Evolutionary conservation across 2,888 invertebrate genomes (phyloP).

Genomic region (Alentia gelatinosa): DNA sequence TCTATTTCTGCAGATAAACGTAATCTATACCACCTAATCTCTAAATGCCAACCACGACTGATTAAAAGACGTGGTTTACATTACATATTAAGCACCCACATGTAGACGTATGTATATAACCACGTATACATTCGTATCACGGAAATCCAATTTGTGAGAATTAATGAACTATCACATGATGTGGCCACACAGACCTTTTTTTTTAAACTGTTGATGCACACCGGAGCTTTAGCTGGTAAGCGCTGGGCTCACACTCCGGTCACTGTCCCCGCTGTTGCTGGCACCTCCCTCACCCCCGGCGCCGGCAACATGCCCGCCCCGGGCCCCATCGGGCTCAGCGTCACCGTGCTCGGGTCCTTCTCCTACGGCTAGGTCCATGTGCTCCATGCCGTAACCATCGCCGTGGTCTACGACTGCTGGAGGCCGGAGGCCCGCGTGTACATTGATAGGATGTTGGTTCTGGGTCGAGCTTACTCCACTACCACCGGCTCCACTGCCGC

Average conservation of each 20-base stretch:
- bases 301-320: not conserved
- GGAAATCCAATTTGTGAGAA: not conserved
- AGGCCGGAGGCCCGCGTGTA: conserved; percentile 43
- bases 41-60: not conserved
- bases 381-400: conserved; percentile 62
- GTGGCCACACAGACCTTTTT: not conserved
- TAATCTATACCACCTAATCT: not conserved
- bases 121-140: not conserved
- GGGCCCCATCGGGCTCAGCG: not conserved
- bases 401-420: conserved; percentile 54
- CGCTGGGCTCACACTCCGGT: conserved; percentile 53
- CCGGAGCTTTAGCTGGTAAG: conserved; percentile 38
- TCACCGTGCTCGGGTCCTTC: not conserved
- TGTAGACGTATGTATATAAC: not conserved
- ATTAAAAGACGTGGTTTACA: not conserved
- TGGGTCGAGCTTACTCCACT: not conserved
- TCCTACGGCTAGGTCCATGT: conserved; percentile 58
- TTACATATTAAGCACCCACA: not conserved
- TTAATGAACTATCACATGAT: not conserved
- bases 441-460: not conserved
- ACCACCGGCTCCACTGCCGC: not conserved
- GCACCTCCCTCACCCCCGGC: not conserved
- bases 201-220: not conserved
- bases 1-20: too few relatives aligned
- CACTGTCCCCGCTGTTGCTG: conserved; percentile 20